phyloP scores from a whole-genome alignment of 2,888 invertebrate genomes.

The Drosophila eohydei region DNA sequence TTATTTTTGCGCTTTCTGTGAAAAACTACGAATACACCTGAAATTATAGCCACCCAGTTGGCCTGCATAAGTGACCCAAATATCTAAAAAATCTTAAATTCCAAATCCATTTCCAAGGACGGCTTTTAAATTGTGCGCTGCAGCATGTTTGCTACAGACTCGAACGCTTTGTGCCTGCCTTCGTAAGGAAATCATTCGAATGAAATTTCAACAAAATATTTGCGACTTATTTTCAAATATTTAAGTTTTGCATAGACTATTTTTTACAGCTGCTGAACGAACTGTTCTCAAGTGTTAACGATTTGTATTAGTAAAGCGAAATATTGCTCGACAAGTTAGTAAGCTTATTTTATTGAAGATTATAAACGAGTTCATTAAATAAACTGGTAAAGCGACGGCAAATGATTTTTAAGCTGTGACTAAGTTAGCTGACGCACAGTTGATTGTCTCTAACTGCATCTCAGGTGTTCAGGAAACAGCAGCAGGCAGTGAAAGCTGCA shows the following conservation, averaged over 20 bases:
- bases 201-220: not conserved
- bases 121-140: not conserved
- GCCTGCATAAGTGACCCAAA: constrained; percentile 25
- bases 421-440: not conserved
- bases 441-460: too few relatives aligned
- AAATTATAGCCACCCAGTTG: constrained; percentile 26
- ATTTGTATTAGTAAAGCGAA: not conserved
- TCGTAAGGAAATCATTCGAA: not conserved
- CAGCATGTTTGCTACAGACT: not conserved
- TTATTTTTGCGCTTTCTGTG: constrained; percentile 40
- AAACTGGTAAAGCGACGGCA: not conserved
- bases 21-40: constrained; percentile 34
- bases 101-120: not conserved
- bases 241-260: not conserved
- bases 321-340: not conserved
- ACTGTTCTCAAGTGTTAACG: too few relatives aligned
- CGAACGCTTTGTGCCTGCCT: not conserved
- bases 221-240: not conserved
- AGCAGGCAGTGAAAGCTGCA: too few relatives aligned
- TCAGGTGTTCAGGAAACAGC: too few relatives aligned
- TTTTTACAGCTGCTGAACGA: not conserved
- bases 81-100: constrained; percentile 12
- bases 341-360: not conserved
- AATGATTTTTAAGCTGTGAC: not conserved
- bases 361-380: not conserved